Evolutionary conservation across 2,113 vertebrate genomes (phyloP).

Genomic region (Acanthisitta chloris): DNA sequence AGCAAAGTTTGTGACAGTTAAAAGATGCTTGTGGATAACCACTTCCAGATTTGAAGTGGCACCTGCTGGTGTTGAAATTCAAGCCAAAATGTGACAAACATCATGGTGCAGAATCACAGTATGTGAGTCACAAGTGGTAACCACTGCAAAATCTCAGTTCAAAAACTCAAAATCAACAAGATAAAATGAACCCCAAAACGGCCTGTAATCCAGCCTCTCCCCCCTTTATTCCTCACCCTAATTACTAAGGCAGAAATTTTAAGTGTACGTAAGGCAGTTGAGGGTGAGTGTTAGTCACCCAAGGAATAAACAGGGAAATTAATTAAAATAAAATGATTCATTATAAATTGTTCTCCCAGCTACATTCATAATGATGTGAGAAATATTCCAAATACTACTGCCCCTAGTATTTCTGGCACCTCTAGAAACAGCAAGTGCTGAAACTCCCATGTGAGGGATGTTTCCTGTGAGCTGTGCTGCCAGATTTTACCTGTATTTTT

Average conservation of each 20-base stretch:
- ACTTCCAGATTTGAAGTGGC: background rate
- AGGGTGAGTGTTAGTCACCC: background rate
- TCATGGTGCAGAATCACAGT: fast-evolving
- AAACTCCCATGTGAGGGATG: slow-evolving; percentile 38
- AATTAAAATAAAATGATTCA: slow-evolving; percentile 30
- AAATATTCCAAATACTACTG: slow-evolving; percentile 36
- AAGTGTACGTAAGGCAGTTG: background rate
- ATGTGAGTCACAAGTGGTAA: background rate
- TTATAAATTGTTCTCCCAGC: slow-evolving; percentile 40
- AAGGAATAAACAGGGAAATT: slow-evolving; percentile 27
- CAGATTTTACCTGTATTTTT: slow-evolving; percentile 46
- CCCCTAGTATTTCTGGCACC: slow-evolving; percentile 53
- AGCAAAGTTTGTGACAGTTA: background rate
- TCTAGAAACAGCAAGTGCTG: slow-evolving; percentile 56
- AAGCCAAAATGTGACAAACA: background rate
- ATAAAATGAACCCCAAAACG: background rate
- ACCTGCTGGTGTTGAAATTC: background rate
- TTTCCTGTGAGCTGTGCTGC: slow-evolving; percentile 46
- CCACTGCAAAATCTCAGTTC: background rate
- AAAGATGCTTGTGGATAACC: background rate
- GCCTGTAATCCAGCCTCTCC: background rate
- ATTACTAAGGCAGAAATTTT: background rate
- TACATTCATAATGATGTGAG: slow-evolving; percentile 46
- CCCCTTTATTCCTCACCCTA: background rate
- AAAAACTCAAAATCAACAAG: too few relatives aligned